Base-by-base conservation (phyloP, 2,797 vertebrate genomes). In the Sebastes minor region DNA sequence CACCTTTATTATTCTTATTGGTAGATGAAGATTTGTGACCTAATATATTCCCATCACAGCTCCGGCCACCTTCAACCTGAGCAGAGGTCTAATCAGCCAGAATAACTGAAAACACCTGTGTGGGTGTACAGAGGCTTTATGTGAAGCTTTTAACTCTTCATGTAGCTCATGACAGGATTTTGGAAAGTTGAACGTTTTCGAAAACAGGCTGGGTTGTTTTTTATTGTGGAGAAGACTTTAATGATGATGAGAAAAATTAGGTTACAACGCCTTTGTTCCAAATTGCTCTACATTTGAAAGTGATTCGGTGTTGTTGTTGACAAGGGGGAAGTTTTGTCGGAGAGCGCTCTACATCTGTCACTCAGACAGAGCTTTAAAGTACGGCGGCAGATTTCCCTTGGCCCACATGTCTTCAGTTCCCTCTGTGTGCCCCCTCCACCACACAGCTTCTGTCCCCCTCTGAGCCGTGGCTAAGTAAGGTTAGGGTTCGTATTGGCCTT, bases 401-500 rank as follows among this genome's bases (percentile, higher is more conserved):
- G 78, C 77, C 81, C 76, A 80, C 60, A 72, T 88, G 49, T 52
- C 76, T 81, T 81, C 33, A 63, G 68, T 84, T 82, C 74, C 76
- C 73, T 80, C 83, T 79, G 10, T 1, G 7, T n/a, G n/a, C 81
- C 80, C 72, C 81, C 76, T 32, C 67, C 53, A 8, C 42, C 18
- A 10, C 52, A 66, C 74, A 84, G 66, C 87, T 88, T 88, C 89
- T 90, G 83, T 92, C 88, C 85, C 85, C 85, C 71, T 71, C 89
- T 76, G 80, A 92, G 90, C 78, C 84, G 89, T 38, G 82, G 88
- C 90, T 85, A 74, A 89, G 79, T 38, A 71, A 89, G 90, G 93
- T 94, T 86, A 91, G 88, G 90, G 91, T 94, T 95, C 89, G 87
- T 75, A 33, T 81, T 89, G 88, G 89, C 66, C 94, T 94, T 95